Base-by-base conservation (phyloP, 1,140 invertebrate species). In the Temnothorax longispinosus region DNA sequence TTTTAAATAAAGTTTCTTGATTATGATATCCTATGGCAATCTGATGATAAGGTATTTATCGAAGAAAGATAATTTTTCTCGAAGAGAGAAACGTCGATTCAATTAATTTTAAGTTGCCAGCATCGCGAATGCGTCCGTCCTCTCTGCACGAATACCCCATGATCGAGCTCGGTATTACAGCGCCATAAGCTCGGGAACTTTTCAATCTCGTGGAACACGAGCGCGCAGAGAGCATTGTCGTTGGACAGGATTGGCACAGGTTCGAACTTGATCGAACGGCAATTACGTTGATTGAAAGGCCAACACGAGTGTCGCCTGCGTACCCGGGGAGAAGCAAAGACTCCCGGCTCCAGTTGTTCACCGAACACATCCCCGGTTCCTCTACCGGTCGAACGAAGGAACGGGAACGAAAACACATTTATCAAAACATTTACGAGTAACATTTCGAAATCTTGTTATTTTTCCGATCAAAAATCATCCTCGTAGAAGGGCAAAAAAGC, bases 201-300 rank as follows among this genome's bases (percentile, higher is more conserved):
- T 90, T 86, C 87, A 90, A 90, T 88, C 88, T 90, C 89, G 58
- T 71, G 58, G 67, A 74, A 87, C 69, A 87, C 72, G 82, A 50
- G 77, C 44, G 41, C 65, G 35, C 72, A 41, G 62, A 80, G 81
- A 81, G 78, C 71, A 76, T 62, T 85, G 81, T 69, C 86, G 86
- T 74, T 76, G 71, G 84, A 84, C 78, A 74, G 78, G 65, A 87
- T 87, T 72, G 80, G 80, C 80, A 74, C 80, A 54, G 69, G 58
- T 41, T 87, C 58, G 50, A 84, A 87, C 87, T 89, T 86, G 87
- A 90, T 90, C 78, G 89, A 89, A 88, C 85, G 67, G 89, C 89
- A 90, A 90, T 90, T 90, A 90, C 75, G 69, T 77, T 87, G 89
- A 88, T 89, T 87, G 88, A 88, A 89, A 90, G 85, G 58, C 88